Evolutionary conservation across 2,888 invertebrate species (phyloP).

Genomic region (Apocheima hispidaria): DNA sequence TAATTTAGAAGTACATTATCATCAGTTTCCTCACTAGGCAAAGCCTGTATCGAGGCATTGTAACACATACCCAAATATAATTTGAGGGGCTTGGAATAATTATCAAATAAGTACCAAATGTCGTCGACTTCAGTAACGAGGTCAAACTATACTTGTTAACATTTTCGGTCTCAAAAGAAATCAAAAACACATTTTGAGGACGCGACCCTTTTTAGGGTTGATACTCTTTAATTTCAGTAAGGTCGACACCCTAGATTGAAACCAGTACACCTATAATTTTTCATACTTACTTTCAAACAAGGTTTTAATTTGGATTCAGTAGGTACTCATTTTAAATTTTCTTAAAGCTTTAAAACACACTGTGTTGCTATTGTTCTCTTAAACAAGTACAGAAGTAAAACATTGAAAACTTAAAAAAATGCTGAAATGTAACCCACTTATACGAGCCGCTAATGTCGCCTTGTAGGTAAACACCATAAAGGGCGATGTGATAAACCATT

Average conservation of each 20-base stretch:
- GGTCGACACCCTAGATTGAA: conserved; percentile 18
- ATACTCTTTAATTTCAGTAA: conserved; percentile 24
- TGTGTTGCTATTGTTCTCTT: neutral
- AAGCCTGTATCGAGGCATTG: too few relatives aligned
- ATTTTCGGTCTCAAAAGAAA: conserved; percentile 14
- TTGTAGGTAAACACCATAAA: conserved; percentile 35
- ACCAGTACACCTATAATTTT: neutral
- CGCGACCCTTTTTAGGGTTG: conserved; percentile 16
- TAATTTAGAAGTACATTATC: too few relatives aligned
- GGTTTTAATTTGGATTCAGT: too few relatives aligned
- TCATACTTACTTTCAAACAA: too few relatives aligned
- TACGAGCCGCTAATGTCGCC: conserved; percentile 15
- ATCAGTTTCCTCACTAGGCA: too few relatives aligned
- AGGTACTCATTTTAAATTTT: too few relatives aligned
- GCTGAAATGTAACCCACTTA: conserved; percentile 18
- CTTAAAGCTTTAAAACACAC: too few relatives aligned
- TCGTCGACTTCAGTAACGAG: conserved; percentile 3
- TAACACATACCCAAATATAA: too few relatives aligned
- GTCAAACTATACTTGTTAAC: conserved; percentile 14
- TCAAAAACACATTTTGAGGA: conserved; percentile 24
- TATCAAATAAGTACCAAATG: neutral
- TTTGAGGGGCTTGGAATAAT: neutral
- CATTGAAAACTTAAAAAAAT: conserved; percentile 4
- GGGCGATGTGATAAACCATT: conserved; percentile 35
- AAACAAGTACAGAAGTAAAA: neutral